These are phyloP conservation scores for Rhabditoides inermis DNA, from an alignment of 2,888 invertebrate genomes.

Conservation along the genomic window DNA sequence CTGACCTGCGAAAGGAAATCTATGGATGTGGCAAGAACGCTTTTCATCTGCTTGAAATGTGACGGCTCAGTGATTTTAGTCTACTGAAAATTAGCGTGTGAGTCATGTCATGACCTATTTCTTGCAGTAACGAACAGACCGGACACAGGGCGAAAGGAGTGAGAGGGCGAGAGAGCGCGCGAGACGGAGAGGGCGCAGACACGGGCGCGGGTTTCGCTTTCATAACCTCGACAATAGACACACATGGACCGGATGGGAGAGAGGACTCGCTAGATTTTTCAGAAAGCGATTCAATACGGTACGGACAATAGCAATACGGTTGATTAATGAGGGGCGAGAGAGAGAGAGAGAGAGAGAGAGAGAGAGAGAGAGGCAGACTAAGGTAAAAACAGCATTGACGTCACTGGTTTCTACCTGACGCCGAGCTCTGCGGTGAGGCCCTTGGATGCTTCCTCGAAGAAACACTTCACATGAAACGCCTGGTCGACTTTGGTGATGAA, in stretches of 20 bases:
- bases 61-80: no score
- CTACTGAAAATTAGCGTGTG: no score
- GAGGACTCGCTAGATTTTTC: neutral
- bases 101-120: no score
- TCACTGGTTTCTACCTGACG: constrained; percentile 36
- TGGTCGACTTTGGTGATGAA: constrained; percentile 53
- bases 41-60: no score
- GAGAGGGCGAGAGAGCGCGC: neutral
- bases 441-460: constrained; percentile 51
- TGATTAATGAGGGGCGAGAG: neutral
- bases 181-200: neutral
- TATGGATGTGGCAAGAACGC: no score
- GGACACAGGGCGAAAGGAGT: neutral
- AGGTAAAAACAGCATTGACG: neutral
- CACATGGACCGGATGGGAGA: neutral
- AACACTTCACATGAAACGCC: constrained; percentile 53
- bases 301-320: neutral
- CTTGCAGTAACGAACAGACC: no score
- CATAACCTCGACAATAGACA: no score
- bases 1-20: no score
- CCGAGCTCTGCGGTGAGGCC: constrained; percentile 52
- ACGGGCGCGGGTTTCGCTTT: no score
- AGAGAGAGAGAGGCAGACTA: neutral
- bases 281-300: neutral
- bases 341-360: neutral